Evolutionary conservation across 2,797 vertebrate species (phyloP), one percentile per base, ranked within the genome.

Genomic region (Antennarius maculatus): DNA sequence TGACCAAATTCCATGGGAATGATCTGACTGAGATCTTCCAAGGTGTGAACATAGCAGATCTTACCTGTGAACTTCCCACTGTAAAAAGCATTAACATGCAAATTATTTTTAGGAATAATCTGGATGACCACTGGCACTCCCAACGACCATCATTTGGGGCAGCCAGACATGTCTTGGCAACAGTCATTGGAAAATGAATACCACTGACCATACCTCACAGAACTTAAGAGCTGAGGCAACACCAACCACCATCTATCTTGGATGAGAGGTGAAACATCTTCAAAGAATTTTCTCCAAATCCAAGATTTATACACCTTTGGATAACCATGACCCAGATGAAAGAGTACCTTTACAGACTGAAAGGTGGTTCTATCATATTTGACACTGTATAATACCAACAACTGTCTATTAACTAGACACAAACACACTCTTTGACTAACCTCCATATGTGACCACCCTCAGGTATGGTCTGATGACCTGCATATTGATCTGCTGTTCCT

Each of bases 1-100:
- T 99, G 97, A 61, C 98, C 96, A 0, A 98, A 96, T 68, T 97
- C 96, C 97, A 99, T 98, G 11, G 97, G 97, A 77, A 99, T 96
- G 7, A 95, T 95, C 9, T 94, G 94, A 59, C 94, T 92, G 66
- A 99, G 88, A 0, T 98, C 97, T 66, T 95, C 92, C 91, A 99
- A 84, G 58, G 93, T 98, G 75, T 99, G 95, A 42, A 97, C 95
- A 0, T 98, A 98, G 14, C 97, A 95, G 85, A 99, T 95, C 92
- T 99, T 99, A 54, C 90, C 96, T 94, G 98, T 93, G 64, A 99
- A 99, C 87, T 99, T 99, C 82, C 98, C 95, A 27, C 97, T 99
- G 89, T 6, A 59, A 1, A 55, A 48, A 59, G 58, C 23, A 57
- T 14, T 4, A 66, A 48, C 10, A 47, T 54, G 49, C 3, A n/a